Conservation (phyloP, 2,888 invertebrate genomes). For the Polia nebulosa region DNA sequence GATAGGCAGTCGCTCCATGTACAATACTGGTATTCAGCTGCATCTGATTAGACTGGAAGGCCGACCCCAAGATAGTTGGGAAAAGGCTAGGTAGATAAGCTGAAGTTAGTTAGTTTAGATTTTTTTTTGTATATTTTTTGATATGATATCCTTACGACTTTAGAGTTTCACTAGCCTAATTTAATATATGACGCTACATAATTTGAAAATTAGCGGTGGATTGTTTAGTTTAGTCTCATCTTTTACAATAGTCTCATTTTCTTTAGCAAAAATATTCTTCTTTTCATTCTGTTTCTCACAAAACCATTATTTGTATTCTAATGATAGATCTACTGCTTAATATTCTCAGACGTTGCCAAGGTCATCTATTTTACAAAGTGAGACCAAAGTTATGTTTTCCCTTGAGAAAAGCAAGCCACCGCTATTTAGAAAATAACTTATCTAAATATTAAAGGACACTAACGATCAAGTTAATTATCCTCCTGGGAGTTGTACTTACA, state of each 20-base stretch:
- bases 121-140: too few species aligned
- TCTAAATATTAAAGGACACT: conserved; percentile 21
- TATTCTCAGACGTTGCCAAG: conserved; percentile 2
- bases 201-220: not conserved
- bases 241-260: not conserved
- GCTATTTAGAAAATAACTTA: conserved; percentile 14
- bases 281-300: not conserved
- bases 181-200: not conserved
- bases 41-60: too few species aligned
- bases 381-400: conserved; percentile 14
- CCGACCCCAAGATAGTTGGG: too few species aligned
- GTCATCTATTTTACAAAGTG: conserved; percentile 16
- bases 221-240: conserved; percentile 36
- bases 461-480: conserved; percentile 12
- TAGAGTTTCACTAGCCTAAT: not conserved
- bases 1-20: too few species aligned
- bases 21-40: too few species aligned
- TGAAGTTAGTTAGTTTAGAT: too few species aligned
- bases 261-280: not conserved
- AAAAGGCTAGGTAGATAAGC: too few species aligned
- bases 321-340: conserved; percentile 11
- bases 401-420: conserved; percentile 7
- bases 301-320: conserved; percentile 1
- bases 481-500: not conserved
- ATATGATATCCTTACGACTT: not conserved